Evolutionary conservation across 2,797 vertebrate species (phyloP), one percentile per base, ranked within the genome.

Genomic region (Myotis myotis): DNA sequence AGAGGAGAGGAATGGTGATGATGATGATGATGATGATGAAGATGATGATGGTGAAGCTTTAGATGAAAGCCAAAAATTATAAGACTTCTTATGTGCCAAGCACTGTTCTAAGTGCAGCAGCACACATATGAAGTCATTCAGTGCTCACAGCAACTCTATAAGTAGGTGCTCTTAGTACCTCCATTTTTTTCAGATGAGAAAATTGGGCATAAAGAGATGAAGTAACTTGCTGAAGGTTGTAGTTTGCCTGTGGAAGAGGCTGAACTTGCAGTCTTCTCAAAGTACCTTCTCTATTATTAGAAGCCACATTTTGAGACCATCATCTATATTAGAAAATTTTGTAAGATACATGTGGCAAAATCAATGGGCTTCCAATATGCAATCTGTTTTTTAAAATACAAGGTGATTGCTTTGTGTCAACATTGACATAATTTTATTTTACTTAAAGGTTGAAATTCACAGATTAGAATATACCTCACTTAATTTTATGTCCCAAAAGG

Each of bases 401-500:
- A 51, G 20, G 51, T 70, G 30, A 30, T 23, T 86, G 30, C 38
- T 86, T 87, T 87, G 55, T 60, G n/a, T 30, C 62, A 88, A 82
- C 3, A 55, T 71, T 44, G 60, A 20, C 30, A 25, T 60, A 53
- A 25, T 71, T 83, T 38, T 70, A 70, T 76, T 93, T 94, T 30
- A 38, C 19, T n/a, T 82, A 89, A 72, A 91, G 33, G 19, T 8
- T 82, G 33, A n/a, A 44, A 62, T 88, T 76, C 55, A 22, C 30
- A 55, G 19, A 74, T 71, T 74, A 93, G 6, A 85, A 51, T 87
- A 47, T 36, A 38, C 30, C 9, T 92, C 60, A 70, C 23, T 85
- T 94, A 89, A 91, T 23, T 74, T 86, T 78, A 8, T 80, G 3
- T 91, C 23, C 89, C 64, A n/a, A 47, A 93, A 80, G 89, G 23